Evolutionary conservation across 2,113 vertebrate species (phyloP), one percentile per base, ranked within the genome.

Genomic region (Macquaria australasica): DNA sequence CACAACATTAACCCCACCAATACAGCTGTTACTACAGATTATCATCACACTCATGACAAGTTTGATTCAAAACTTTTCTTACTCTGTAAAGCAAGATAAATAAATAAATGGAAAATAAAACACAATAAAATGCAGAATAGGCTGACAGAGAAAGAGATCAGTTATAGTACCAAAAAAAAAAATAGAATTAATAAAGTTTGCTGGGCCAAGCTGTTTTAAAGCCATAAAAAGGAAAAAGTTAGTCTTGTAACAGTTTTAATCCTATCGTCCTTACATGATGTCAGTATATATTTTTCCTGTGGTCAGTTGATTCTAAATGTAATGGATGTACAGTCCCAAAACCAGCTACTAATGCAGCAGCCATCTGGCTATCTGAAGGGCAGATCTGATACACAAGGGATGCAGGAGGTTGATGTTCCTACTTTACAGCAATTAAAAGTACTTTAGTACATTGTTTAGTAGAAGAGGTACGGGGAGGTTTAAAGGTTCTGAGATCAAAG

Each of bases 21-120:
- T 83, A 73, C 90, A 92, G 87, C 86, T 89, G 88, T 75, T 83
- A 53, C 39, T 45, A 34, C 69, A 85, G 86, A 88, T 89, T 81
- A 89, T 64, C 62, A 64, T 76, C 59, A 28, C 37, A 43, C 43
- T 86, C 50, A 34, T 31, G 43, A 66, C 67, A 59, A 16, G 64
- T 58, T 21, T 45, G 48, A 77, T 70, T 83, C 53, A 53, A 68
- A 83, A 79, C 43, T 64, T 15, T 12, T 77, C 21, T 41, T 60
- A 25, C 55, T 66, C 55, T 12, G 51, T 20, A 48, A 18, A 37
- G 41, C 43, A 50, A 56, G 25, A 64, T n/a, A 56, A 43, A 71
- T 31, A 45, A 55, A 56, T 10, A 4, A 16, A 58, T 48, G 28
- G 41, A 8, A 73, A 14, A 64, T 60, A 21, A 66, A 64, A 31